These are phyloP conservation scores for Acrocephalus arundinaceus DNA, from an alignment of 2,113 vertebrate species.

Conservation along the genomic window DNA sequence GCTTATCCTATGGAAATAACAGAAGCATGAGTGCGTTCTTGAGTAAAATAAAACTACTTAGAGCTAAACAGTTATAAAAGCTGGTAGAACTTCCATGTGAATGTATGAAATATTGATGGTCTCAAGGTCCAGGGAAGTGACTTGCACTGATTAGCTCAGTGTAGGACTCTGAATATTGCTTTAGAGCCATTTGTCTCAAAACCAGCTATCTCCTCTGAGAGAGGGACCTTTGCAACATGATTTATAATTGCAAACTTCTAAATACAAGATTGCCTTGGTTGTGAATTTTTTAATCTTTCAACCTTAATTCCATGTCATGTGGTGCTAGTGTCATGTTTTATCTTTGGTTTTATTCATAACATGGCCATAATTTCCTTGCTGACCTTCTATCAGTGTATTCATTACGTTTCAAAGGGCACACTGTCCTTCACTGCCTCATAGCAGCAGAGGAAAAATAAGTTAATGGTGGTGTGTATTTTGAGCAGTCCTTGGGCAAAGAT, in stretches of 20 bases:
- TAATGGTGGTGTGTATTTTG: not conserved
- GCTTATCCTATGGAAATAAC: not conserved
- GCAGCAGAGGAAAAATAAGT: not conserved
- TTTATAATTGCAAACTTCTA: not conserved
- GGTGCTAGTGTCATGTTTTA: not conserved
- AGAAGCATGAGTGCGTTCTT: not conserved
- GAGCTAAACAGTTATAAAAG: not conserved
- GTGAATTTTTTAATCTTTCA: constrained; percentile 8
- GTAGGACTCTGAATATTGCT: not conserved
- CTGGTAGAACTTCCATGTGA: not conserved
- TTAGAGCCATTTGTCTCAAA: not conserved
- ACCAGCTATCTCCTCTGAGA: not conserved
- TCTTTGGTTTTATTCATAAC: not conserved
- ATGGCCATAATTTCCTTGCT: not conserved
- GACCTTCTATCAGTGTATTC: not conserved
- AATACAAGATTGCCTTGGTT: not conserved
- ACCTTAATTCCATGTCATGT: not conserved
- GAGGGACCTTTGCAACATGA: not conserved
- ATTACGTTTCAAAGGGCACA: not conserved
- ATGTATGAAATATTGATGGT: constrained; percentile 13
- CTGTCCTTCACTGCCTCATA: not conserved
- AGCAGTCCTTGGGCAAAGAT: not conserved
- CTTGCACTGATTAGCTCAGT: not conserved
- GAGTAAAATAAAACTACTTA: not conserved
- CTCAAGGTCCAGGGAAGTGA: not conserved